Base-by-base conservation (phyloP, 2,888 invertebrate genomes). In the Smittia sp. region DNA sequence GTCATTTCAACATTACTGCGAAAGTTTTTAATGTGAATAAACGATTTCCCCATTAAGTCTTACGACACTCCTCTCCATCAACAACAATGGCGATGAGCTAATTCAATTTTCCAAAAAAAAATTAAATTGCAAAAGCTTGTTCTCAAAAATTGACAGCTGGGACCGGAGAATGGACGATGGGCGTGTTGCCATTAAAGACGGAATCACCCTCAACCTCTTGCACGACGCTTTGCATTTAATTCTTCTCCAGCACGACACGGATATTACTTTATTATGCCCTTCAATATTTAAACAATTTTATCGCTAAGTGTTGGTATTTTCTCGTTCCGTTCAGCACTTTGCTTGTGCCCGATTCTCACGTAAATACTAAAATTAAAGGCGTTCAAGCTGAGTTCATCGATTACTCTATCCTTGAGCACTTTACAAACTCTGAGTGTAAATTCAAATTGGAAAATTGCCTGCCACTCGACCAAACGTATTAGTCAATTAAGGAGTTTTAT, bases 261-360 rank as follows among this genome's bases (percentile, higher is more conserved):
- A 27, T 63, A 63, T 63, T 63, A 63, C 63, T 63, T 27, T 24
- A 63, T 63, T 63, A 63, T 63, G 7, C 27, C 63, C 27, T 27
- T 27, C 63, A 63, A 63, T 27, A 63, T 63, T 63, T 25, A 63
- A 25, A 25, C n/a, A 63, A 63, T 58, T 58, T 58, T 13, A 58
- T 58, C 58, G 58, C n/a, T 18, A 58, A 58, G 52, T 3, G 58
- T 58, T 58, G 22, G 2, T 22, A 22, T 18, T 58, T 4, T 13
- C 58, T 22, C 13, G 58, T 58, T 58, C 58, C 58, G 58, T 58
- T 18, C 2, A 6, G 2, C n/a, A 6, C 58, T 58, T 58, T 13
- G 58, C 58, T 58, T 13, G 58, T 18, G 18, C 58, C 18, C 11
- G n/a, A 52, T 58, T 58, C 58, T 4, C 58, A 58, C 58, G 22